Percentiles rank a stretch among this genome's conserved stretches.
Evolutionary conservation across 2,888 invertebrate genomes (phyloP).

Genomic region (Lepidonotus clava): DNA sequence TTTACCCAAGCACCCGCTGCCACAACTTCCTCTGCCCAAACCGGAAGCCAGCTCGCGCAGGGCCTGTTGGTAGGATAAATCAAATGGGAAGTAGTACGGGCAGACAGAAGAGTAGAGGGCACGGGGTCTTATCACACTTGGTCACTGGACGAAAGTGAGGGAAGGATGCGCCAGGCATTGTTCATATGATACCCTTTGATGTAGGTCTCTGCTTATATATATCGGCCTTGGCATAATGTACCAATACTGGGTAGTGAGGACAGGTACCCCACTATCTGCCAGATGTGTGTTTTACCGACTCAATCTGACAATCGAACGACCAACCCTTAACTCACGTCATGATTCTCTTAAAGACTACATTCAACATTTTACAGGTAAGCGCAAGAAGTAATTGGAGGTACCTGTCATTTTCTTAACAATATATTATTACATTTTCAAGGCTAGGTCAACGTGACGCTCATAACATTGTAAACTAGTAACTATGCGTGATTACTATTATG

Average conservation of each 20-base stretch:
- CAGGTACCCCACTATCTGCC: conserved; percentile 5
- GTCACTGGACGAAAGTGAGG: background rate
- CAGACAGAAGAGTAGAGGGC: background rate
- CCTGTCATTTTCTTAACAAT: too few relatives aligned
- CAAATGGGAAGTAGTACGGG: background rate
- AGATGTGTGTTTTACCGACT: background rate
- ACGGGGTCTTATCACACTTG: background rate
- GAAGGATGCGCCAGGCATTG: background rate
- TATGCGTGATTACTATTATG: too few relatives aligned
- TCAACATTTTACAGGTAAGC: too few relatives aligned
- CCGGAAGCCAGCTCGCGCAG: background rate
- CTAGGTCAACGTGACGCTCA: too few relatives aligned
- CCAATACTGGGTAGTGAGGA: background rate
- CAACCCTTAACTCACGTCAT: too few relatives aligned
- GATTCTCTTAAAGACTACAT: too few relatives aligned
- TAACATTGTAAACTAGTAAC: too few relatives aligned
- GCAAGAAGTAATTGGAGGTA: too few relatives aligned
- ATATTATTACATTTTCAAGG: too few relatives aligned
- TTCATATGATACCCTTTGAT: background rate
- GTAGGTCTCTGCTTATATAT: conserved; percentile 17
- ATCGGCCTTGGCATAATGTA: conserved; percentile 25
- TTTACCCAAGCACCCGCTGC: conserved; percentile 4
- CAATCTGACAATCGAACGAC: too few relatives aligned
- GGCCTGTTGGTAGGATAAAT: conserved; percentile 17
- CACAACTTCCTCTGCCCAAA: background rate